Percentiles rank a stretch among this genome's conserved stretches.
These are phyloP conservation scores for Calycopis cecrops DNA, from an alignment of 1,140 invertebrate genomes.

Conservation along the genomic window DNA sequence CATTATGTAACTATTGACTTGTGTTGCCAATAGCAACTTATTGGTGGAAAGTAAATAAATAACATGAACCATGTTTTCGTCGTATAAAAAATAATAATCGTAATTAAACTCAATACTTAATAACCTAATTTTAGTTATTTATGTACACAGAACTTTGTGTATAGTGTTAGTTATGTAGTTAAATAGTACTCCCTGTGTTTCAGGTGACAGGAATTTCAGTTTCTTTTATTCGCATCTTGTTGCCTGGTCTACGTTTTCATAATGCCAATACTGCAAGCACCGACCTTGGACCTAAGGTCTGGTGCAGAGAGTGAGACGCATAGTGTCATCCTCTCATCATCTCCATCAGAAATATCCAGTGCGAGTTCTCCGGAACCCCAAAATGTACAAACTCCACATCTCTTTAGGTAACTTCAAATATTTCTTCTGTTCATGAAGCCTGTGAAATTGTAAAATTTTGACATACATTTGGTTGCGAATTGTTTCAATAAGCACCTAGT, in stretches of 20 bases:
- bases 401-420: constrained; percentile 56
- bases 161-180: too few species aligned
- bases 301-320: constrained; percentile 41
- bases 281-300: constrained; percentile 52
- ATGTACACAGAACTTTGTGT: too few species aligned
- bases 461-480: too few species aligned
- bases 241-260: too few species aligned
- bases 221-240: not conserved
- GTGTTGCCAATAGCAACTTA: constrained; percentile 18
- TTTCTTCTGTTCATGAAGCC: not conserved
- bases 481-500: too few species aligned
- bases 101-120: too few species aligned
- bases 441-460: too few species aligned
- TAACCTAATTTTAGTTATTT: too few species aligned
- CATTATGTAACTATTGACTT: not conserved
- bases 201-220: not conserved
- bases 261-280: constrained; percentile 57
- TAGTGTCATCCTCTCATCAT: constrained; percentile 46
- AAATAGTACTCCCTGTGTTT: too few species aligned
- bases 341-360: constrained; percentile 62
- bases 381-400: constrained; percentile 46
- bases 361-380: constrained; percentile 59
- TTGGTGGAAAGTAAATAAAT: not conserved
- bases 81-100: too few species aligned
- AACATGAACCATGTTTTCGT: too few species aligned